A percentile compares a stretch with the other conserved stretches of the same genome.
phyloP scores from a whole-genome alignment of 2,113 vertebrate genomes.

The Daubentonia madagascariensis region DNA sequence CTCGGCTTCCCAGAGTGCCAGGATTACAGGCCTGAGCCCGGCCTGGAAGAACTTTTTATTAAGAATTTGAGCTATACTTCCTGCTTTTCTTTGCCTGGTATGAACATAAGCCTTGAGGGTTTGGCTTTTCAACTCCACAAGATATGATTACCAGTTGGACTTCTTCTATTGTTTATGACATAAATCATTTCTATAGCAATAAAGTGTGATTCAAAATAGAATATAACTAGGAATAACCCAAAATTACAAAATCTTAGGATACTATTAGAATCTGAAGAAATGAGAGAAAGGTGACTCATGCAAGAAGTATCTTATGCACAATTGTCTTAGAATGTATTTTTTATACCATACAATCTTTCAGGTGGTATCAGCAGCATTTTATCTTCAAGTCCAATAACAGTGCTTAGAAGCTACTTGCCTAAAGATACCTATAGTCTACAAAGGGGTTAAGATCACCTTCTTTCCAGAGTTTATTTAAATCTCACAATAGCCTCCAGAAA shows the following conservation, averaged over 20 bases:
- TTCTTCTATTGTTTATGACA: slow-evolving; percentile 8
- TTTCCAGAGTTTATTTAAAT: slow-evolving; percentile 39
- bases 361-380: background rate
- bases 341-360: background rate
- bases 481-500: background rate
- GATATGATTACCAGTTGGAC: background rate
- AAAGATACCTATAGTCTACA: background rate
- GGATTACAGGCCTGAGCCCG: no score
- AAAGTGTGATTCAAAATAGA: background rate
- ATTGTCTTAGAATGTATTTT: background rate
- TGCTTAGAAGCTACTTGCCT: background rate
- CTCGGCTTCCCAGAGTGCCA: no score
- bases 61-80: background rate
- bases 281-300: background rate
- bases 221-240: slow-evolving; percentile 2
- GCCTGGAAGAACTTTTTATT: background rate
- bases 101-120: background rate
- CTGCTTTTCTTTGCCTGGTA: background rate
- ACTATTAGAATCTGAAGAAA: slow-evolving; percentile 32
- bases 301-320: background rate
- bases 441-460: slow-evolving; percentile 24
- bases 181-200: slow-evolving; percentile 28
- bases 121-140: background rate
- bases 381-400: slow-evolving; percentile 41
- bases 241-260: slow-evolving; percentile 44